Evolutionary conservation across 2,113 vertebrate genomes (phyloP).

Genomic region (Alethe diademata): DNA sequence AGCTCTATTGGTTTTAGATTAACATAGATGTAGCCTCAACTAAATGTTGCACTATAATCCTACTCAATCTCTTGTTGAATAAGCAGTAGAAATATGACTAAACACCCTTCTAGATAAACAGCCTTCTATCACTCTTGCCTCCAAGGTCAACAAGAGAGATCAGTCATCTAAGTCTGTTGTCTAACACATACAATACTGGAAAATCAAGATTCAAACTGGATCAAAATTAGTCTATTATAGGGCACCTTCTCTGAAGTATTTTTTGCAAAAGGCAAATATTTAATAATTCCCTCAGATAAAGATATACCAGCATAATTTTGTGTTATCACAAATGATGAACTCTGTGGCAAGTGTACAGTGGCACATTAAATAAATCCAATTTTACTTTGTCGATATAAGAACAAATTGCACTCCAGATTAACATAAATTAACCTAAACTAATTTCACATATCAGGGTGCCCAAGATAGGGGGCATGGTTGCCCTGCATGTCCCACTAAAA

Average conservation of each 20-base stretch:
- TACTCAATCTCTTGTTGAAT: not conserved
- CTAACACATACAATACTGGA: not conserved
- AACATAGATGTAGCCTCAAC: not conserved
- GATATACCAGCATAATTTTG: not conserved
- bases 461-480: rapidly evolving
- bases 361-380: not conserved
- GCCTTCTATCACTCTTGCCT: not conserved
- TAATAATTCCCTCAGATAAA: not conserved
- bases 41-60: not conserved
- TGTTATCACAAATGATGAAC: not conserved
- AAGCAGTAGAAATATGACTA: not conserved
- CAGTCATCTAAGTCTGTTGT: not conserved
- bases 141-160: not conserved
- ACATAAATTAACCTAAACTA: not conserved
- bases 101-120: not conserved
- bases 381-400: not conserved
- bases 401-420: not conserved
- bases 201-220: not conserved
- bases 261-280: not conserved
- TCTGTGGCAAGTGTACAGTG: not conserved
- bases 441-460: not conserved
- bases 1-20: not conserved
- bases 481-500: not conserved
- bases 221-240: not conserved
- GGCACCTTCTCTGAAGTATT: not conserved